Percentiles rank a stretch among this genome's conserved stretches.
phyloP scores from a whole-genome alignment of 2,113 vertebrate species.

The Dicaeum eximium region DNA sequence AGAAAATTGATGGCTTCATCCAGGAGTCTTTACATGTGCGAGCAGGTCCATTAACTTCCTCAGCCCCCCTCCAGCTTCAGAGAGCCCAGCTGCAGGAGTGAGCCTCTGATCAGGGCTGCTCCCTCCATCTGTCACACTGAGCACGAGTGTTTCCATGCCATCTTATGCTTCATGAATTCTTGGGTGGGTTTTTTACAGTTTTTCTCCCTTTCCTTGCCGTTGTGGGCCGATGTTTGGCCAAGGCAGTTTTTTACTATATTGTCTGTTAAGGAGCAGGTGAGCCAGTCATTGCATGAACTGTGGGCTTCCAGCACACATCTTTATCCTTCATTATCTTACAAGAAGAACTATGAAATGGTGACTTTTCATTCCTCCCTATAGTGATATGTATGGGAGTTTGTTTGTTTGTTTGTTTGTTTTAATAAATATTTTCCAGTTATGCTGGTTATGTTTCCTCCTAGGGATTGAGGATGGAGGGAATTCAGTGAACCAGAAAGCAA shows the following conservation, averaged over 20 bases:
- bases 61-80: conserved; percentile 6
- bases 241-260: fast-evolving
- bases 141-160: not conserved
- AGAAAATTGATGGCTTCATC: conserved; percentile 41
- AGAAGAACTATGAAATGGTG: not conserved
- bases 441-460: not conserved
- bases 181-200: not conserved
- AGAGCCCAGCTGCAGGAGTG: not conserved
- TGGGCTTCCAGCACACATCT: not conserved
- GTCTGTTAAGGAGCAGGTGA: not conserved
- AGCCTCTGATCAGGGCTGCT: not conserved
- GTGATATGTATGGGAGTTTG: not conserved
- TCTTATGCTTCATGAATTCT: not conserved
- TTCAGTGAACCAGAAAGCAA: conserved; percentile 40
- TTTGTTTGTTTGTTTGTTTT: not conserved
- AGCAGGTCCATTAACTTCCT: conserved; percentile 30
- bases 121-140: not conserved
- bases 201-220: not conserved
- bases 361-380: not conserved
- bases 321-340: not conserved
- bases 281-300: not conserved
- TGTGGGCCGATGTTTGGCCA: not conserved
- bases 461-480: not conserved
- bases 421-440: not conserved
- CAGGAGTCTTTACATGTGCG: not conserved